Evolutionary conservation across 1,140 invertebrate species (phyloP), one percentile per base, ranked within the genome.

Genomic region (Drosophila pseudoananassae): DNA sequence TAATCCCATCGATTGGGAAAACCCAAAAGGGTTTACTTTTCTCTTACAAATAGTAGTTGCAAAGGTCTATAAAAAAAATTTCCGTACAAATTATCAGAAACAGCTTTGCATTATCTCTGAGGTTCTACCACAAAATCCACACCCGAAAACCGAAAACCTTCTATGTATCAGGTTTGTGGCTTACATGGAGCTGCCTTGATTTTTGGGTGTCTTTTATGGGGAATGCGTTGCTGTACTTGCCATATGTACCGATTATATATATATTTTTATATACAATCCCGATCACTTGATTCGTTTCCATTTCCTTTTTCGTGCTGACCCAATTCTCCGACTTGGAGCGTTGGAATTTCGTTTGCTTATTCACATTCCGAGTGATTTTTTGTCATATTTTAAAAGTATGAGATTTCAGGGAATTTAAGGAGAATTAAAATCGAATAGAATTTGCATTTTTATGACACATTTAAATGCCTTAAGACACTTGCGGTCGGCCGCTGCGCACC

Each of bases 301-400:
- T 85, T 85, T 85, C 75, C 75, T 87, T 68, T 77, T 76, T 63
- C 59, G 52, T 76, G 78, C 59, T 87, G 83, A 87, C 83, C 83
- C 71, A 87, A 73, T 88, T 87, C 66, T 29, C 66, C 38, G 46
- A 50, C 25, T 31, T 31, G 45, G 9, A 78, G 61, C 38, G 46
- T 74, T 78, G 45, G 56, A 36, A 52, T 75, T 76, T 79, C 55
- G 38, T 75, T 73, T 72, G 60, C 20, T 20, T 20, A 20, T 20
- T 20, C 25, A 27, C 43, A 63, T 68, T 76, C 60, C 25, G 36
- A 25, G 14, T 40, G 33, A 73, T 72, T 73, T 71, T 56, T 56
- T 52, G 47, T 52, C 36, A 46, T 23, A 45, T 51, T 70, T 71
- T 25, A 58, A 68, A 29, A 29, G 9, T 27, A 25, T 25, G 63